Base-by-base conservation (phyloP, 2,888 invertebrate species). In the Catotricha subobsoleta region DNA sequence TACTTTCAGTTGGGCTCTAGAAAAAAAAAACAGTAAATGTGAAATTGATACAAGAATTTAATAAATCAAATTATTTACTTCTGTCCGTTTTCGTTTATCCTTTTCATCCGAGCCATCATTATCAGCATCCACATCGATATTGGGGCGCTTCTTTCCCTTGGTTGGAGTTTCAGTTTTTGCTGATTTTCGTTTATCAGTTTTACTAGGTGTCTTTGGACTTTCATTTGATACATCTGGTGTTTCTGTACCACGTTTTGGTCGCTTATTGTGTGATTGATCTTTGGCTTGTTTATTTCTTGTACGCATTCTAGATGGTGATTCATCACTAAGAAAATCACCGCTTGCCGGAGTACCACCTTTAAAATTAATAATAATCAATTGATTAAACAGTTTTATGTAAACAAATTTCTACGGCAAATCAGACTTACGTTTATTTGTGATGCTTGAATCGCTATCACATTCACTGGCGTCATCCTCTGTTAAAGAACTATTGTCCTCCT, bases 361-460 rank as follows among this genome's bases (percentile, higher is more conserved):
- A 3, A 40, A 33, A 30, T 10, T 8, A 16, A 39, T 25, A 15
- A 33, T n/a, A 15, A 40, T 20, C 10, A 13, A 15, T 13, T 15
- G 15, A 15, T 12, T 16, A 2, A 33, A 23, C n/a, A 29, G 16
- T 2, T 10, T 18, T 13, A n/a, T 33, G 10, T 27, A 13, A 28
- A 23, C n/a, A n/a, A n/a, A n/a, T n/a, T n/a, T n/a, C n/a, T n/a
- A n/a, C n/a, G n/a, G n/a, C n/a, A n/a, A n/a, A n/a, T n/a, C n/a
- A 30, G 28, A 21, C 16, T 21, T 45, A 47, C 64, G 62, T 60
- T 63, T 63, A 53, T 63, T 81, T 51, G 87, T 77, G 55, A 88
- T 86, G 56, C 90, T 73, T 44, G 87, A 90, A 65, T 91, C 91
- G 61, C 90, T 90, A 62, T 92, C 92, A 60, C 91, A 90, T 59